Base-by-base conservation (phyloP, 2,888 invertebrate species). In the Tupiocoris notatus region DNA sequence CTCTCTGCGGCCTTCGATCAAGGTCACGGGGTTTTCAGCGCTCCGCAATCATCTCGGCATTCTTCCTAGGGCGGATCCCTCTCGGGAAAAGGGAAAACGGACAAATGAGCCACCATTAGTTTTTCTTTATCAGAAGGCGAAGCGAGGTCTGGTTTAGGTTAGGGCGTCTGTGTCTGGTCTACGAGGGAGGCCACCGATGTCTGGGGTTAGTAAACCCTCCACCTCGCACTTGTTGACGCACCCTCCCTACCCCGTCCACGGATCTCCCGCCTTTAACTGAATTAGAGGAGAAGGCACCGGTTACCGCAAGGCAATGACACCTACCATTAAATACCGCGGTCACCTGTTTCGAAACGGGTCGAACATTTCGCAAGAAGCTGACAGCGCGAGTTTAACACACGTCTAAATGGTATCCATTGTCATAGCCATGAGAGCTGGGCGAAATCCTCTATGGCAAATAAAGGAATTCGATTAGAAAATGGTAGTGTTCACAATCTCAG, bases 41-140 rank as follows among this genome's bases (percentile, higher is more conserved):
- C 39, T 7, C 39, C 3, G 39, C 39, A 7, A 39, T 39, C 39
- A 39, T 39, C 39, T 39, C 39, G 39, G 12, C 39, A 39, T 39
- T 12, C 39, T 39, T 39, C 39, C 39, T 39, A 39, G 39, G 3
- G 6, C 39, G 39, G 59, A n/a, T n/a, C 20, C 59, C 59, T 59
- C 59, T 59, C 59, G 59, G 59, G 20, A 59, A 59, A 59, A 59
- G 59, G 59, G 59, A 18, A 59, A 18, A 59, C 64, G 24, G 66
- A 75, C 75, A 75, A 75, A 75, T 75, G 75, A 75, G 75, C 59
- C 21, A 59, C 75, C 67, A 75, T 75, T 75, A 75, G 75, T 75
- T 75, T 75, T 75, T 75, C 67, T 75, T 75, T 75, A 75, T 75
- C 75, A 75, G 62, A 54, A 62, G 63, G 22, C 63, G 22, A 58